Base-by-base conservation (phyloP, 2,797 vertebrate genomes). In the Eidolon dupreanum region DNA sequence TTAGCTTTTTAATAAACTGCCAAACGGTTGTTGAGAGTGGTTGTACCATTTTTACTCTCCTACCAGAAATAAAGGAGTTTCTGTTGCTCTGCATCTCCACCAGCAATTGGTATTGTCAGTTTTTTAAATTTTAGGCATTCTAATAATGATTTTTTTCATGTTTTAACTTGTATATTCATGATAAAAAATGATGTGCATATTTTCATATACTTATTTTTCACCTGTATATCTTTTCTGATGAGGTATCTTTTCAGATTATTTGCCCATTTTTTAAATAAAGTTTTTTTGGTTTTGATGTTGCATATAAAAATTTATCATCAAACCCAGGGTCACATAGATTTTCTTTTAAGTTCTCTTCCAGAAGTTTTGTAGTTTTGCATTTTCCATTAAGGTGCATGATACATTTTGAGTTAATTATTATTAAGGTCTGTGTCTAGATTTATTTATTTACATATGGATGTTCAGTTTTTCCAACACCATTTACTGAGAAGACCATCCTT, bases 281-380 rank as follows among this genome's bases (percentile, higher is more conserved):
- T 26, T 49, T n/a, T 46, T n/a, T 53, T 96, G 75, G 33, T 94
- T 59, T 61, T 51, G 28, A 7, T 43, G 17, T 73, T 83, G 33
- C 13, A 36, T 36, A 38, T 70, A 51, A 79, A 63, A 84, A 61
- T 8, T 55, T 19, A 86, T 70, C 9, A 73, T 17, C 74, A 61
- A 89, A 49, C 16, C 13, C 49, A 57, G 22, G 66, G 15, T 53
- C 68, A 94, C 6, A 51, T 11, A 70, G 8, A 66, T 65, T 83
- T 92, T 77, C n/a, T 53, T 4, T 26, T 10, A 3, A 20, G 15
- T 66, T 31, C 31, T 79, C 36, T 61, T 36, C 57, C n/a, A 33
- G 46, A 93, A 81, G 15, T 88, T 95, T 88, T 68, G 31, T 55
- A 53, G 38, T 63, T 87, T 92, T 94, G 43, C 3, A 61, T 68